Evolutionary conservation across 2,113 vertebrate genomes (phyloP), one percentile per base, ranked within the genome.

Genomic region (Desmodus rotundus): DNA sequence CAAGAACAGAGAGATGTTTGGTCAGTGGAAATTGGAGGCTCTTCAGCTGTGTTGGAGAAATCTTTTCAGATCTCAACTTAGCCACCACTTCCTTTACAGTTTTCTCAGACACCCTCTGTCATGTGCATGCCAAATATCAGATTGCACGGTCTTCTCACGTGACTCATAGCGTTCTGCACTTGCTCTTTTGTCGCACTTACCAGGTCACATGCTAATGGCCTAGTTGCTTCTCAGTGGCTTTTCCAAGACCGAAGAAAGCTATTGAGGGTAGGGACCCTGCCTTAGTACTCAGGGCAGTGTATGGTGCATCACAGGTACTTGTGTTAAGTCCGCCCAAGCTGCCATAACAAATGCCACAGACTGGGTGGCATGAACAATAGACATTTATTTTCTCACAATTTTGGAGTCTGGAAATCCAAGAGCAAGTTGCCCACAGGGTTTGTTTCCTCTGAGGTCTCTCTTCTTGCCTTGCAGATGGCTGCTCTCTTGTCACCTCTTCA

Each of bases 131-230:
- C 9, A 0, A 24, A 2, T 63, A 24, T 22, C 5, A 56, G 54
- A 19, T 31, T 20, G 26, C 19, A 33, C 0, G 0, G 17, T 67
- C 41, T 43, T 80, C 58, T n/a, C 33, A 0, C 4, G 5, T 61
- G 50, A 11, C 50, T 41, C 16, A 2, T 3, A 19, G 36, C 0
- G 4, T 26, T 45, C 31, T 41, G 2, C n/a, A 68, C 17, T 65
- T 77, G 22, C 14, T 2, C 36, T 47, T 74, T 16, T 61, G 11
- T 28, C 31, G 80, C 7, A 20, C 24, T 63, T 45, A 26, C 7
- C 14, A 10, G 28, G 15, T 38, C 45, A n/a, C 36, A 5, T 43
- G 61, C 43, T 74, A 41, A 91, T 26, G 65, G 78, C 45, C 33
- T 84, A 36, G 52, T 74, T 92, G 54, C 89, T 81, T 84, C 45